Percentiles rank a stretch among this genome's conserved stretches.
These are phyloP conservation scores for Allenopithecus nigroviridis DNA, from an alignment of 2,797 vertebrate species.

Conservation along the genomic window DNA sequence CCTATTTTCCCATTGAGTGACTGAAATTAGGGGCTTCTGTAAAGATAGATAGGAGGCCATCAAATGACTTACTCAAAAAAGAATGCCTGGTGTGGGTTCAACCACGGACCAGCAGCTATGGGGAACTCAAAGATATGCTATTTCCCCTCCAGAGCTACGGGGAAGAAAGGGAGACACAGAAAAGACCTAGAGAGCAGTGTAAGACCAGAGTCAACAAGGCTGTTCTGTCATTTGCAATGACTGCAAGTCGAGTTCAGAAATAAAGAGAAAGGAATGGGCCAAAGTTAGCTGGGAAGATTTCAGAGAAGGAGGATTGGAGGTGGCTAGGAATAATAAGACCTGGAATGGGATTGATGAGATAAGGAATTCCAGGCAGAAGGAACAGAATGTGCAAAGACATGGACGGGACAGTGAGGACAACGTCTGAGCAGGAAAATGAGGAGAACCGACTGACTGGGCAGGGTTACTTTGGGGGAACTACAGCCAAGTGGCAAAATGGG, in stretches of 20 bases:
- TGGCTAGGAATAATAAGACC: not conserved
- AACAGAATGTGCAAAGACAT: not conserved
- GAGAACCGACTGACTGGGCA: not conserved
- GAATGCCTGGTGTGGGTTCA: not conserved
- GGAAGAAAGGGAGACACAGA: not conserved
- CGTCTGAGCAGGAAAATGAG: accelerated
- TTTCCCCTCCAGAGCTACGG: not conserved
- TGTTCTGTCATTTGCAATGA: not conserved
- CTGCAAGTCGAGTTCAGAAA: not conserved
- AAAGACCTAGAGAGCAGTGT: not conserved
- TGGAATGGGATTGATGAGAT: not conserved
- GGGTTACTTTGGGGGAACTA: not conserved
- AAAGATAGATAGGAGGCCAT: not conserved
- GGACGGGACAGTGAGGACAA: not conserved
- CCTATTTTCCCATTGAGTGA: not conserved
- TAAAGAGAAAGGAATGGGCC: not conserved
- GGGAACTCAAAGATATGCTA: not conserved
- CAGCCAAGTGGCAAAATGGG: not conserved
- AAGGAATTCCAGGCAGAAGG: not conserved
- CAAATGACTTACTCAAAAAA: not conserved
- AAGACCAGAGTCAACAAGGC: not conserved
- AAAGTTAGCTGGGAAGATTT: not conserved
- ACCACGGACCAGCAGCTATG: not conserved
- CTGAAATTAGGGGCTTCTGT: not conserved
- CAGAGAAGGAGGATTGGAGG: not conserved